Evolutionary conservation across 2,888 invertebrate genomes (phyloP), one percentile per base, ranked within the genome.

Genomic region (Drosophila picticornis): DNA sequence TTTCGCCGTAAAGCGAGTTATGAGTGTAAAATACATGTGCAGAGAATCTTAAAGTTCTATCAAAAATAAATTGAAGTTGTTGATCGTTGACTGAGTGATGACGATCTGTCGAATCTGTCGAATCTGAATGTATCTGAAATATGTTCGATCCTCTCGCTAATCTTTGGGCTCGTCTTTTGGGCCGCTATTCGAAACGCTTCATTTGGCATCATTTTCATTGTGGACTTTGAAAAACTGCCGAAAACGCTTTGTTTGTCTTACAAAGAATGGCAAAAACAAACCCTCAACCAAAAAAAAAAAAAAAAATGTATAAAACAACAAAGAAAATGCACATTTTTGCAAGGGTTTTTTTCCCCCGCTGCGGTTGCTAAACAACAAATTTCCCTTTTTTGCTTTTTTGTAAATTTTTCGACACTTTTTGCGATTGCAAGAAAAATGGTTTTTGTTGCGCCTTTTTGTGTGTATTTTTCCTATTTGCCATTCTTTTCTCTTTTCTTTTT

Each of bases 251-350:
- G 77, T 88, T 85, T 86, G 80, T 62, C 72, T 76, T 75, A 67
- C 72, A 77, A 84, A 86, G 79, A 80, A 82, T 77, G 72, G 73
- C 70, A 78, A 90, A 80, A 88, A 87, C 85, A 87, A 88, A 89
- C 88, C 88, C 90, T 77, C 77, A 50, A 72, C 59, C 46, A 46
- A 50, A 31, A 40, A 29, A 13, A 10, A 9, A 9, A 29, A 11
- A 9, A 51, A 10, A 11, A 0, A 27, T 27, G 0, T 22, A 10
- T 46, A 52, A 36, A 52, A 43, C 32, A 22, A 65, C 40, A 65
- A 67, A 65, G 69, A 67, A 77, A 61, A 34, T 55, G 13, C 16
- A 50, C 36, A 65, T 86, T 88, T 86, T 77, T 57, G 89, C 87
- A 84, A 89, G 84, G 78, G 79, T 69, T 80, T 81, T 67, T 43